Conservation (phyloP, 2,888 invertebrate genomes). For the Macrosiphum euphorbiae region DNA sequence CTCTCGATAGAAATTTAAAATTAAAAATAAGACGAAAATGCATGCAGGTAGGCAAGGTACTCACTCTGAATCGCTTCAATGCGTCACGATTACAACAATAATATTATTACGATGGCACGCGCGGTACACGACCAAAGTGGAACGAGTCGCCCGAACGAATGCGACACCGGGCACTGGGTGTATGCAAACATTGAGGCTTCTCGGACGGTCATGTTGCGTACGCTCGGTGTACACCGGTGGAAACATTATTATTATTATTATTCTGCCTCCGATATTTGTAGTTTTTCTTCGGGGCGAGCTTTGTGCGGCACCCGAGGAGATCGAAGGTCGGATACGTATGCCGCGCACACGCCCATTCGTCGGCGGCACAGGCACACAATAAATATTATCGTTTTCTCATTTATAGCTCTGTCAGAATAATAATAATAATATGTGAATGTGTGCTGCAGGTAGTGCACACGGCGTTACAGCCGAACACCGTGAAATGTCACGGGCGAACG, state of each 20-base stretch:
- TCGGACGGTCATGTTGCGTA: conserved; percentile 56
- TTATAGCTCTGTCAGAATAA: conserved; percentile 22
- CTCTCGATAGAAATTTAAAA: background rate
- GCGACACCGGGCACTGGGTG: conserved; percentile 30
- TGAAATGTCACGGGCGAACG: conserved; percentile 54
- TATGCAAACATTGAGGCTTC: conserved; percentile 55
- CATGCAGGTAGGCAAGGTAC: background rate
- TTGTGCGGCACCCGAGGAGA: conserved; percentile 22
- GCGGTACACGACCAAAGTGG: conserved; percentile 4
- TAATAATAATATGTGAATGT: background rate
- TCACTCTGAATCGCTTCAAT: conserved; percentile 17
- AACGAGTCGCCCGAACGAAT: conserved; percentile 33
- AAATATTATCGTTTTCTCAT: conserved; percentile 42
- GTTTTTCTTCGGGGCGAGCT: background rate
- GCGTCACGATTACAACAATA: background rate
- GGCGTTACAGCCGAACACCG: conserved; percentile 25
- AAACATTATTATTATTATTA: background rate
- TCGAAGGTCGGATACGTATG: conserved; percentile 27
- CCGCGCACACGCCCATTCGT: conserved; percentile 26
- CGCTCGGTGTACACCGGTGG: background rate
- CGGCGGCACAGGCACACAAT: conserved; percentile 4
- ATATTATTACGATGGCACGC: background rate
- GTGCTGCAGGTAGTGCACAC: conserved; percentile 1
- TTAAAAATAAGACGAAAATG: background rate
- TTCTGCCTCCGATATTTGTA: background rate